Percentiles rank a stretch among this genome's conserved stretches.
phyloP scores from a whole-genome alignment of 2,888 invertebrate species.

The Lobophora halterata region DNA sequence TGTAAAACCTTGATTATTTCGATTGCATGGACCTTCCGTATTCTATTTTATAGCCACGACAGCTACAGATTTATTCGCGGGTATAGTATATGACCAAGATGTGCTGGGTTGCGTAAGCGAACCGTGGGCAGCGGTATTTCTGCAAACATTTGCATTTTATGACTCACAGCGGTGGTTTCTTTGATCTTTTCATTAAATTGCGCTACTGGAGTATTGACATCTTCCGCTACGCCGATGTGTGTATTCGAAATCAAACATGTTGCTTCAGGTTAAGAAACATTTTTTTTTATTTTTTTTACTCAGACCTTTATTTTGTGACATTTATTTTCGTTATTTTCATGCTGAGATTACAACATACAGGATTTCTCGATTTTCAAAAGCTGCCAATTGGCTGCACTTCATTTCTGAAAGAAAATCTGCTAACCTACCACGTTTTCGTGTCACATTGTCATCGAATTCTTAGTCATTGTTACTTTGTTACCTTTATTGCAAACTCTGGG shows the following conservation, averaged over 20 bases:
- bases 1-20: too few species aligned
- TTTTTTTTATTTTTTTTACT: too few species aligned
- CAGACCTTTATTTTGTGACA: too few species aligned
- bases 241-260: neutral
- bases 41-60: neutral
- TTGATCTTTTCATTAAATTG: slow-evolving; percentile 27
- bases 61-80: slow-evolving; percentile 1
- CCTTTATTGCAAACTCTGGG: slow-evolving; percentile 5
- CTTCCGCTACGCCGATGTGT: neutral
- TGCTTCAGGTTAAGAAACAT: neutral
- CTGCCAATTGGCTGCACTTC: slow-evolving; percentile 1
- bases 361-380: neutral
- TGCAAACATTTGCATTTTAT: slow-evolving; percentile 31
- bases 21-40: neutral
- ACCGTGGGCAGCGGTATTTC: slow-evolving; percentile 24
- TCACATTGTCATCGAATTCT: slow-evolving; percentile 7
- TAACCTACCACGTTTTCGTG: neutral
- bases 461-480: neutral
- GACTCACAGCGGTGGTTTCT: slow-evolving; percentile 24
- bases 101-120: slow-evolving; percentile 17
- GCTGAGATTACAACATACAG: neutral
- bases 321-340: too few species aligned
- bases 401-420: slow-evolving; percentile 9
- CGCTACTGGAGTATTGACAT: slow-evolving; percentile 15
- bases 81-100: slow-evolving; percentile 11